These are phyloP conservation scores for Heliconius erato DNA, from an alignment of 2,888 invertebrate species.

Conservation along the genomic window DNA sequence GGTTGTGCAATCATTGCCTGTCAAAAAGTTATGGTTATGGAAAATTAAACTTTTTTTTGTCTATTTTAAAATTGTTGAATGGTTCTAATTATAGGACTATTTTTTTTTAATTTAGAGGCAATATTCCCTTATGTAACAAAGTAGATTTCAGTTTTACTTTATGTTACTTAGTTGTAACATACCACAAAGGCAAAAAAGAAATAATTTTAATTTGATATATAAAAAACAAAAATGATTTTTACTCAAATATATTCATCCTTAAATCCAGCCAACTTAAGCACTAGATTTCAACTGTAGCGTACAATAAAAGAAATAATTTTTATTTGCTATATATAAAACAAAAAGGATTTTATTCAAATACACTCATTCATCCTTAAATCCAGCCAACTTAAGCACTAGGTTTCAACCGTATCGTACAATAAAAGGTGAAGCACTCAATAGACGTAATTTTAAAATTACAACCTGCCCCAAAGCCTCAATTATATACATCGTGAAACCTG, in stretches of 20 bases:
- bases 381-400: constrained; percentile 4
- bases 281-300: constrained; percentile 1
- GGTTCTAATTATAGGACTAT: constrained; percentile 69
- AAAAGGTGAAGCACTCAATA: constrained; percentile 73
- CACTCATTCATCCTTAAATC: not conserved
- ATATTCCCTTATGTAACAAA: not conserved
- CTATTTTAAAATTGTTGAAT: constrained; percentile 65
- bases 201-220: not conserved
- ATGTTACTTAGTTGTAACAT: not conserved
- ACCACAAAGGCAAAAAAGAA: not conserved
- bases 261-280: not conserved
- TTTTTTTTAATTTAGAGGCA: constrained; percentile 39
- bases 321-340: not conserved
- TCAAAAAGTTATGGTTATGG: constrained; percentile 71
- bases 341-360: not conserved
- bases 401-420: constrained; percentile 16
- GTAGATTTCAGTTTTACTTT: not conserved
- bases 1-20: constrained; percentile 80
- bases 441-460: constrained; percentile 82
- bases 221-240: not conserved
- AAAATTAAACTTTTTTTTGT: constrained; percentile 57
- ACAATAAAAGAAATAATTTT: constrained; percentile 1
- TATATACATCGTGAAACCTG: constrained; percentile 71
- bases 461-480: constrained; percentile 78
- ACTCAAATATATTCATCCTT: not conserved